Conservation (phyloP, 2,888 invertebrate species). For the Netelia inedita region DNA sequence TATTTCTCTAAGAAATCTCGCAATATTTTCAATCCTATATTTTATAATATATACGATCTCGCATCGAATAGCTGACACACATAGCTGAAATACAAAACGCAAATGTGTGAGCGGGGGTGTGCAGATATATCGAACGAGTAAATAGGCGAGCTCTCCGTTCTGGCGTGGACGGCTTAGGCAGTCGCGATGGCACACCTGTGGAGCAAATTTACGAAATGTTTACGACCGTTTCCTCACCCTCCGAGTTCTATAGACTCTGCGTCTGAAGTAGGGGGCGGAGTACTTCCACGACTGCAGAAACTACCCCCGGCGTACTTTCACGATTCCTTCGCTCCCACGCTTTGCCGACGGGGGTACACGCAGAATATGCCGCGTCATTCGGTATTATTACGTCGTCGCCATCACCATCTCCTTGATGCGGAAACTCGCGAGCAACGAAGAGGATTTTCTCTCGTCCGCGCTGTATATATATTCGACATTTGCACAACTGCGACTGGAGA, state of each 20-base stretch:
- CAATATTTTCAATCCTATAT: too few species aligned
- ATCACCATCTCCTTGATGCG: slow-evolving; percentile 76
- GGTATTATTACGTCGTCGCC: slow-evolving; percentile 82
- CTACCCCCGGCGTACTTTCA: slow-evolving; percentile 26
- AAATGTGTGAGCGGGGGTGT: slow-evolving; percentile 42
- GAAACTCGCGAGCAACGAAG: slow-evolving; percentile 67
- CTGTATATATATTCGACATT: neutral
- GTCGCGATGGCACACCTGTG: slow-evolving; percentile 84
- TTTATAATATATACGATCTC: too few species aligned
- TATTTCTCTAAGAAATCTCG: too few species aligned
- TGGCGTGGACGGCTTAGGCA: slow-evolving; percentile 81
- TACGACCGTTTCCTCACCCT: slow-evolving; percentile 76
- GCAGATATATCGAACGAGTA: slow-evolving; percentile 75
- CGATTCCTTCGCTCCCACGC: slow-evolving; percentile 9
- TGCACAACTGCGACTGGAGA: neutral
- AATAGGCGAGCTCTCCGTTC: slow-evolving; percentile 81
- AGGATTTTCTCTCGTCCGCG: slow-evolving; percentile 56
- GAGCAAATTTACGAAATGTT: slow-evolving; percentile 85
- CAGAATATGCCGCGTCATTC: slow-evolving; percentile 81
- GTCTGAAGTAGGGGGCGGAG: slow-evolving; percentile 76
- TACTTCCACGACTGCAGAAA: slow-evolving; percentile 46
- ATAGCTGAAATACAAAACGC: slow-evolving; percentile 17
- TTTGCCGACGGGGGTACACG: slow-evolving; percentile 66
- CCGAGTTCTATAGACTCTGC: slow-evolving; percentile 62
- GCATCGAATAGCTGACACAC: slow-evolving; percentile 19